Evolutionary conservation across 2,113 vertebrate genomes (phyloP).

Genomic region (Gorsachius goisagi): DNA sequence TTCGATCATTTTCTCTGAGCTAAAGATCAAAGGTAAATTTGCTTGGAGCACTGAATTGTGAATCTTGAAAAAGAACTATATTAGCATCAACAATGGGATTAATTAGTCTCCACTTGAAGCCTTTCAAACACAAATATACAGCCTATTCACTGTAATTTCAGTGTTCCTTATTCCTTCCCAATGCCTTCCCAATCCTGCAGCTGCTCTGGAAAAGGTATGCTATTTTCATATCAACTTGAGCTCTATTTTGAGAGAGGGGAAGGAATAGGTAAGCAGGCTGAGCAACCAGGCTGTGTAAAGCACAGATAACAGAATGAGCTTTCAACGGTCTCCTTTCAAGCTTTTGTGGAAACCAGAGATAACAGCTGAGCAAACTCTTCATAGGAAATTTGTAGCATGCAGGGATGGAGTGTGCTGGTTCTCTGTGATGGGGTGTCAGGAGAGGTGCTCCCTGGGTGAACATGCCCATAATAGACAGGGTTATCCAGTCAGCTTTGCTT

Average conservation of each 20-base stretch:
- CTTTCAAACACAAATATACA: conserved; percentile 23
- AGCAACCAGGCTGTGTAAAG: conserved; percentile 23
- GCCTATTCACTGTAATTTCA: neutral
- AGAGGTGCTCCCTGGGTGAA: neutral
- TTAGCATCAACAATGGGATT: conserved; percentile 76
- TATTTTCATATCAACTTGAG: neutral
- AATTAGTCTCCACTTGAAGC: conserved; percentile 61
- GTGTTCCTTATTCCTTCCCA: neutral
- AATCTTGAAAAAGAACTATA: conserved; percentile 46
- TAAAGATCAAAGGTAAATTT: conserved; percentile 71
- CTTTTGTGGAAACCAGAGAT: conserved; percentile 52
- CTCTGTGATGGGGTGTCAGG: neutral
- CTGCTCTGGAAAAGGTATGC: neutral
- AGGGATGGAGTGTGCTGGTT: neutral
- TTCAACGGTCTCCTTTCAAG: conserved; percentile 24
- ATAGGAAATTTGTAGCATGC: neutral
- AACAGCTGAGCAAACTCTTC: neutral
- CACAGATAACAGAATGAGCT: conserved; percentile 49
- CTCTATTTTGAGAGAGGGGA: neutral
- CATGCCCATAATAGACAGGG: neutral
- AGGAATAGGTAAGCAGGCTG: neutral
- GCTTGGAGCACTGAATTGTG: conserved; percentile 39
- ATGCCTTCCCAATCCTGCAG: neutral
- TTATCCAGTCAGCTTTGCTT: neutral
- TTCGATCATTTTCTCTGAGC: conserved; percentile 18